Base-by-base conservation (phyloP, 1,140 invertebrate genomes). In the Trachymyrmex cornetzi region DNA sequence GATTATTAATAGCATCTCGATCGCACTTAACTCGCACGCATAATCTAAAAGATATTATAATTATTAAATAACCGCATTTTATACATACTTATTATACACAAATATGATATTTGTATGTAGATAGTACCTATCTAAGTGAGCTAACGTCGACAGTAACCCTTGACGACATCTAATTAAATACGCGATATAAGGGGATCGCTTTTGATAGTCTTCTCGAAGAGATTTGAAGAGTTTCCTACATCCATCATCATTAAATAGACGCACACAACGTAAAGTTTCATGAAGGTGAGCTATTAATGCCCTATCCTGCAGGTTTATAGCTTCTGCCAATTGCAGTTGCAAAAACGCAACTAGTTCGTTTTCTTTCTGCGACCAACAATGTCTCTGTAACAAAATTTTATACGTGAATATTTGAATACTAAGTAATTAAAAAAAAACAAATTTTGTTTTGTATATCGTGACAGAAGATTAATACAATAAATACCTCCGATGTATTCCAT, bases 141-240 rank as follows among this genome's bases (percentile, higher is more conserved):
- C 97, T 64, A 98, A 95, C 2, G 97, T 97, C n/a, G 97, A 96
- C 2, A 99, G 95, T 19, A 99, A 95, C 48, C 98, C 97, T 92
- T 99, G 98, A 64, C 98, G 96, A 93, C 98, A 98, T 87, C 97
- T 95, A 67, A 98, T 97, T 85, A 99, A 96, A 95, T 99, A 99
- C 6, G 98, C 97, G 63, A 98, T 96, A 92, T 99, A 99, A 50
- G 97, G 97, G 24, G 97, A 96, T 77, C 98, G 95, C 80, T 97
- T 96, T 79, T 97, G 95, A 93, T 98, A 97, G 92, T 99, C 98
- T 48, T 98, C 97, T 92, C 97, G 96, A 81, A 99, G 94, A n/a
- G 97, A 97, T 88, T 96, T 95, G 77, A 99, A 96, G 34, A 99
- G 94, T 92, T 98, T 98, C 79, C 96, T 96, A 92, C 97, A 98